Conservation (phyloP, 64 coral and sea anemone genomes). For the Stylophora pistillata region DNA sequence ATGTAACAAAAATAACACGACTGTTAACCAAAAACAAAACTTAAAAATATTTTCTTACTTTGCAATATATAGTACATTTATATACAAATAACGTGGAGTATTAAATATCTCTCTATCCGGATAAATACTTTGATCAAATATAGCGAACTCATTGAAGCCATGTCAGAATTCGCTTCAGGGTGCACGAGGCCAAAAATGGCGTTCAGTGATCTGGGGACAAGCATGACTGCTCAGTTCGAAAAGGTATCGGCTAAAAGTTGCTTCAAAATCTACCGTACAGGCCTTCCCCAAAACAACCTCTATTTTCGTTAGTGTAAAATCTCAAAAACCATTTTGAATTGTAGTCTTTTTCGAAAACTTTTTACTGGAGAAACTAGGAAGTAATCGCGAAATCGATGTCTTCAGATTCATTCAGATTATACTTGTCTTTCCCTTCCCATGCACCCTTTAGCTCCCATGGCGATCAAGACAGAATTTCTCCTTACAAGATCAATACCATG, state of each 20-base stretch:
- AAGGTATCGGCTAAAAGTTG: not conserved
- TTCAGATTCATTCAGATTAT: no score
- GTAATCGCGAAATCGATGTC: no score
- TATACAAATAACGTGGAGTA: constrained; percentile 22
- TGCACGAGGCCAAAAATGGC: not conserved
- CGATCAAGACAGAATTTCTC: no score
- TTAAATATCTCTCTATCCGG: constrained; percentile 36
- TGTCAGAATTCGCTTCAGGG: not conserved
- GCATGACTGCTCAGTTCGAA: not conserved
- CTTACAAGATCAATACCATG: no score
- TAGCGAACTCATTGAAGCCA: not conserved
- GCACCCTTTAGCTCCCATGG: no score
- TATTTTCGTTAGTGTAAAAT: no score
- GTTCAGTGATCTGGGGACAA: not conserved
- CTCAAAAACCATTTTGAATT: no score
- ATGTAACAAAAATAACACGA: constrained; percentile 42
- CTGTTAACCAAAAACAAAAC: constrained; percentile 3
- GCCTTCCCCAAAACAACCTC: not conserved
- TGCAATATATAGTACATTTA: constrained; percentile 1
- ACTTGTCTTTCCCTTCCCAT: no score
- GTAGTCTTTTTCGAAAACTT: no score
- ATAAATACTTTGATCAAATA: constrained; percentile 27
- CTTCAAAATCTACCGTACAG: not conserved
- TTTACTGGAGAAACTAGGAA: no score
- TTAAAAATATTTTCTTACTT: not conserved